phyloP scores from a whole-genome alignment of 2,113 vertebrate species.

The Saccopteryx leptura region DNA sequence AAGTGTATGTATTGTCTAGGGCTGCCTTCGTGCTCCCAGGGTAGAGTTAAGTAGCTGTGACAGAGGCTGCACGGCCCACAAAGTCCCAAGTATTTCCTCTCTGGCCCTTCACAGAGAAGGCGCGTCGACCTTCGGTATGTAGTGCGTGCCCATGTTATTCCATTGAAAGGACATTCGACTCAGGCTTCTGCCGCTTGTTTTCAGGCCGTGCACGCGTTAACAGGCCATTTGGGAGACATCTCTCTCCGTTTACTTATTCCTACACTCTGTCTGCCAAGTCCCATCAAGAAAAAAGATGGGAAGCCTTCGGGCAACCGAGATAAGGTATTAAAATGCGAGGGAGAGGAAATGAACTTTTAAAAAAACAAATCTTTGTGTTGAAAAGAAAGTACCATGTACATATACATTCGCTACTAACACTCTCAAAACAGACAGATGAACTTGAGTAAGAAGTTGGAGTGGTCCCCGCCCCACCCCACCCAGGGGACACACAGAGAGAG shows the following conservation, averaged over 20 bases:
- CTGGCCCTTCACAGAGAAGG: not conserved
- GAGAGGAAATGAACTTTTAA: not conserved
- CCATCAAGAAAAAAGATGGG: not conserved
- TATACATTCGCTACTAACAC: not conserved
- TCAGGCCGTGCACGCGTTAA: not conserved
- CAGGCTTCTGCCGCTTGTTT: not conserved
- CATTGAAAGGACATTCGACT: not conserved
- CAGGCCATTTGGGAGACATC: not conserved
- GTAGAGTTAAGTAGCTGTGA: not conserved
- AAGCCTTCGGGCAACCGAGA: not conserved
- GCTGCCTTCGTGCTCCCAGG: too few species aligned
- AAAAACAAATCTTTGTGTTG: not conserved
- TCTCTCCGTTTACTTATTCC: not conserved
- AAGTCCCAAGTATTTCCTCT: not conserved
- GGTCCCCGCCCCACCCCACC: accelerated
- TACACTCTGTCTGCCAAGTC: not conserved
- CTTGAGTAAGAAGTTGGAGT: not conserved
- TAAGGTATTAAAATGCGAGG: not conserved
- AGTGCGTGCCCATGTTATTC: too few species aligned
- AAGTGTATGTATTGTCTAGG: accelerated
- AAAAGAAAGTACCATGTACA: not conserved
- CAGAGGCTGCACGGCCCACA: too few species aligned
- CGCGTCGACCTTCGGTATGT: accelerated
- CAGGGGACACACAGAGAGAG: accelerated
- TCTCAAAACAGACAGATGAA: not conserved